Evolutionary conservation across 2,797 vertebrate species (phyloP).

Genomic region (Loriculus beryllinus): DNA sequence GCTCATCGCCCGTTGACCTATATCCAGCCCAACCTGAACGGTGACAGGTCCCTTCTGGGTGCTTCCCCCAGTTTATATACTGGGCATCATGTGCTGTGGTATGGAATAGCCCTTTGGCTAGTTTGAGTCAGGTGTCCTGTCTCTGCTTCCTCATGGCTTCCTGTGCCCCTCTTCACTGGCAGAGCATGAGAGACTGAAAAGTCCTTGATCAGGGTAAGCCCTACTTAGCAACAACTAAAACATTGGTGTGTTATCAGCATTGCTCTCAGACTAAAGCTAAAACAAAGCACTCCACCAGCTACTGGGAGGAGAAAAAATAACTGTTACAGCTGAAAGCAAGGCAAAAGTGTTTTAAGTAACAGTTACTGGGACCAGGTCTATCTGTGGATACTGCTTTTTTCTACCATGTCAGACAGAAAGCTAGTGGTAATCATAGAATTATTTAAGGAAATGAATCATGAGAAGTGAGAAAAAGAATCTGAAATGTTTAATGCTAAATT

Average conservation of each 20-base stretch:
- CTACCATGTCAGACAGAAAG: not conserved
- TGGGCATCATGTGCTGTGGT: not conserved
- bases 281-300: not conserved
- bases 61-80: not conserved
- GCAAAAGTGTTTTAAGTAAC: not conserved
- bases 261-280: not conserved
- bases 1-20: not conserved
- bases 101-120: not conserved
- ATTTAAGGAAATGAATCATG: conserved; percentile 41
- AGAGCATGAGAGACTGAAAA: not conserved
- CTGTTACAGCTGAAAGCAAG: not conserved
- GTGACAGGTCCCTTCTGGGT: not conserved
- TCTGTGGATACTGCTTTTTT: not conserved
- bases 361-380: not conserved
- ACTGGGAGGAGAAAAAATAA: not conserved
- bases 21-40: not conserved
- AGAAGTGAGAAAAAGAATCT: conserved; percentile 6
- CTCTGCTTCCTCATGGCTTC: not conserved
- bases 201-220: not conserved
- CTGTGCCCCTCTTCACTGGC: not conserved
- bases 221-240: not conserved
- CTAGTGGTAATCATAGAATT: conserved; percentile 11
- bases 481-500: conserved; percentile 38
- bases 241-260: not conserved
- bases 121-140: not conserved